A percentile compares a stretch with the other conserved stretches of the same genome.
Conservation (phyloP, 2,797 vertebrate species). For the Clamator glandarius region DNA sequence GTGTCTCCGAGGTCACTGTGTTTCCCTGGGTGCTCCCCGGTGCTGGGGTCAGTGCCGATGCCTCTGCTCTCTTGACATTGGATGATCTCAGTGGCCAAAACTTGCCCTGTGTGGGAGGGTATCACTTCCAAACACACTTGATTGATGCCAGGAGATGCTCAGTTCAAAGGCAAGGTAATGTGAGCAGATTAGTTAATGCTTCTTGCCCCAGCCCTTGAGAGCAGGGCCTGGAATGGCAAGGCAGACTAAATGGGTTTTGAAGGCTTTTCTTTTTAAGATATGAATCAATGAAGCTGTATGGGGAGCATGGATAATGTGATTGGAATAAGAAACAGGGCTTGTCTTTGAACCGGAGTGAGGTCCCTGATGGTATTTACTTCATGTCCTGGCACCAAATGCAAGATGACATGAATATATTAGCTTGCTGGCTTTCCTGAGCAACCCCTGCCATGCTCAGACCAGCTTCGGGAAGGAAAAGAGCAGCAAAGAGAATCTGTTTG, state of each 20-base stretch:
- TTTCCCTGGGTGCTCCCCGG: not conserved
- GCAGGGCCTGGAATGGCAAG: slow-evolving; percentile 35
- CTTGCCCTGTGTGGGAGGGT: accelerated
- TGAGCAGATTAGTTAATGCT: slow-evolving; percentile 62
- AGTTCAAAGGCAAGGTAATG: slow-evolving; percentile 61
- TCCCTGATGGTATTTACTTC: slow-evolving; percentile 66
- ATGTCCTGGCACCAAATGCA: slow-evolving; percentile 54
- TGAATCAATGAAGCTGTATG: slow-evolving; percentile 61
- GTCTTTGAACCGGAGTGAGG: slow-evolving; percentile 63
- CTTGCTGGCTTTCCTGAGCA: slow-evolving; percentile 56
- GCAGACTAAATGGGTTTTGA: slow-evolving; percentile 65
- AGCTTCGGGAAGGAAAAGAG: slow-evolving; percentile 44
- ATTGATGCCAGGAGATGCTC: not conserved
- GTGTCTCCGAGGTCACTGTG: accelerated
- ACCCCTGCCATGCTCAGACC: slow-evolving; percentile 28
- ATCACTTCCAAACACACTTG: slow-evolving; percentile 28
- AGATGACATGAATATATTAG: slow-evolving; percentile 61
- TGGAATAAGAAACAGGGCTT: slow-evolving; percentile 62
- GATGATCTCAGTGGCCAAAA: not conserved
- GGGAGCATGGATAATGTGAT: slow-evolving; percentile 61
- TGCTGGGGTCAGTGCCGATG: not conserved
- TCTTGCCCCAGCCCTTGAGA: slow-evolving; percentile 59
- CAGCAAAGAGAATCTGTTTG: slow-evolving; percentile 35
- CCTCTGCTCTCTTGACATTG: not conserved
- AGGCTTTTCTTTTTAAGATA: slow-evolving; percentile 71